Evolutionary conservation across 2,888 invertebrate genomes (phyloP).

Genomic region (Orthosia gracilis): DNA sequence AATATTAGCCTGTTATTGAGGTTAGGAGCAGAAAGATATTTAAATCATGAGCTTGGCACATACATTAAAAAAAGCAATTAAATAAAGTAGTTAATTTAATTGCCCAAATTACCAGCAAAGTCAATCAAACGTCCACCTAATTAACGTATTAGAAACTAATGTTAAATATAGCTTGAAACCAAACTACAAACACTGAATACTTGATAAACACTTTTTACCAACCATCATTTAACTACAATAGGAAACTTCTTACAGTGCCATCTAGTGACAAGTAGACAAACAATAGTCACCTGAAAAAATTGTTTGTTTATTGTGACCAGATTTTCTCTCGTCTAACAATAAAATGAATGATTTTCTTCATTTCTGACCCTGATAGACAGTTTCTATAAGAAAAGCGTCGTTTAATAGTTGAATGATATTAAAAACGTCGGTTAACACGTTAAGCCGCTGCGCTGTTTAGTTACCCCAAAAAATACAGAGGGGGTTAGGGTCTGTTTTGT

Average conservation of each 20-base stretch:
- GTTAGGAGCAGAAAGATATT: background rate
- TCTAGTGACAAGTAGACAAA: slow-evolving; percentile 83
- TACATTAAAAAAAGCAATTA: background rate
- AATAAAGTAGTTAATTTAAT: background rate
- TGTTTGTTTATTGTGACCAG: slow-evolving; percentile 41
- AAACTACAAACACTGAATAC: background rate
- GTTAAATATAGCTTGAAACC: background rate
- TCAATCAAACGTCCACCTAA: background rate
- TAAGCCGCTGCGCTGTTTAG: slow-evolving; percentile 24
- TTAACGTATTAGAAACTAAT: background rate
- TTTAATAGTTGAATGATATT: slow-evolving; percentile 37
- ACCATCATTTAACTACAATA: slow-evolving; percentile 41
- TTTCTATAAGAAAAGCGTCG: slow-evolving; percentile 64
- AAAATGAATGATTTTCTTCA: slow-evolving; percentile 45
- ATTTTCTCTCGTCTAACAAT: slow-evolving; percentile 71
- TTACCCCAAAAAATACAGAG: too few species aligned
- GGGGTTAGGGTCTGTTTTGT: too few species aligned
- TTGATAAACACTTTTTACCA: slow-evolving; percentile 9
- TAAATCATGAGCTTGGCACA: background rate
- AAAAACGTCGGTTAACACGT: slow-evolving; percentile 54
- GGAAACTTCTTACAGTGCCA: slow-evolving; percentile 76
- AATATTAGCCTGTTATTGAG: too few species aligned
- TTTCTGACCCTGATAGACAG: slow-evolving; percentile 66
- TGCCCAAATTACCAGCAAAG: slow-evolving; percentile 4
- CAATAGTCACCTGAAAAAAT: slow-evolving; percentile 79